Conservation (phyloP, 2,888 invertebrate genomes). For the Amphipyra tragopoginis region DNA sequence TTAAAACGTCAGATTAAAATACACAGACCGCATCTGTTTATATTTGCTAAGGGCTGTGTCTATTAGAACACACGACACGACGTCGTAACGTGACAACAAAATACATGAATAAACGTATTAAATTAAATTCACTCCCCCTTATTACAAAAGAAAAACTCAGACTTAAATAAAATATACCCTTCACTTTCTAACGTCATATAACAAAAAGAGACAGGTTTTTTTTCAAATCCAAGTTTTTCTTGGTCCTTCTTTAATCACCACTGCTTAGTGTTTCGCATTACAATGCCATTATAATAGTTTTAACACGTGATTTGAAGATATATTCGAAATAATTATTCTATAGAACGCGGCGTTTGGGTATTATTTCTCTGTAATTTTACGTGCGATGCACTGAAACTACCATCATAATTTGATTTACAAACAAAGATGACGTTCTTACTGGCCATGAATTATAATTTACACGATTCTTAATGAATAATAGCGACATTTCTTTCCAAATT, state of each 20-base stretch:
- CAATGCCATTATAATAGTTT: neutral
- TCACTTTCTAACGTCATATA: no score
- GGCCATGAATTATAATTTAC: conserved; percentile 12
- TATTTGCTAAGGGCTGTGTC: conserved; percentile 26
- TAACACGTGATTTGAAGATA: conserved; percentile 11
- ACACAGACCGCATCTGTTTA: conserved; percentile 27
- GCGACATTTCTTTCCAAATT: conserved; percentile 1
- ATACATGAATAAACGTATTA: neutral
- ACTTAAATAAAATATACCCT: no score
- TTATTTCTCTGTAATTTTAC: conserved; percentile 1
- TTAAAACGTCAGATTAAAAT: conserved; percentile 16
- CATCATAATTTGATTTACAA: conserved; percentile 2
- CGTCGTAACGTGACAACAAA: neutral
- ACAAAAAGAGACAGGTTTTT: no score
- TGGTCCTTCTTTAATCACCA: no score
- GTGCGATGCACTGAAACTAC: conserved; percentile 1
- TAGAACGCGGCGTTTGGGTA: neutral
- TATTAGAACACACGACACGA: conserved; percentile 18
- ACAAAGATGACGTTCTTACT: neutral
- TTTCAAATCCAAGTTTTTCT: no score
- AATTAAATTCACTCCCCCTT: no score
- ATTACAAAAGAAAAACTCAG: no score
- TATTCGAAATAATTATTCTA: conserved; percentile 3
- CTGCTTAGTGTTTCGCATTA: neutral
- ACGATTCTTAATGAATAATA: conserved; percentile 5